Conservation (phyloP, 2,888 invertebrate genomes). For the Melangyna quadrimaculata region DNA sequence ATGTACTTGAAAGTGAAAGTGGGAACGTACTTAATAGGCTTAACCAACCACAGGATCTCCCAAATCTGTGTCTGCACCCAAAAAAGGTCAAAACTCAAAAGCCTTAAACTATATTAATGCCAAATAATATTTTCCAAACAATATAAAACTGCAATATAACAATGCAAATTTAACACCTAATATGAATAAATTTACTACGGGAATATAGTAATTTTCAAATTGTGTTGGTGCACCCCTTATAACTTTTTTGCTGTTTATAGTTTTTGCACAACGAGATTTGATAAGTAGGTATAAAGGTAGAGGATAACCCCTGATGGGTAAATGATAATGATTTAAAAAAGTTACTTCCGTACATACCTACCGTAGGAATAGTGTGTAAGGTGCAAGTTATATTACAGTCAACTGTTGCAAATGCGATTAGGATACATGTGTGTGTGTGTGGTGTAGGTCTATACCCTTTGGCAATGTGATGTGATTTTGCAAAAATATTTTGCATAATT, state of each 20-base stretch:
- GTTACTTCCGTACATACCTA: conserved; percentile 41
- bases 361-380: conserved; percentile 19
- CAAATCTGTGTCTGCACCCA: neutral
- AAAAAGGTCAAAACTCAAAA: conserved; percentile 65
- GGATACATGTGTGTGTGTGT: conserved; percentile 8
- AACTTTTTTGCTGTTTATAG: conserved; percentile 12
- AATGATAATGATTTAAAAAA: conserved; percentile 38
- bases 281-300: neutral
- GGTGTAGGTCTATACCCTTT: neutral
- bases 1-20: conserved; percentile 60
- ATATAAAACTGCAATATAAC: conserved; percentile 56
- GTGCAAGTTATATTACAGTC: conserved; percentile 38
- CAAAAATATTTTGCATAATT: conserved; percentile 64
- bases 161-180: conserved; percentile 68
- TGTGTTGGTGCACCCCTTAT: conserved; percentile 24
- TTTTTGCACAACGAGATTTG: conserved; percentile 20
- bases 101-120: conserved; percentile 60
- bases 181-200: conserved; percentile 50
- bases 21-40: neutral
- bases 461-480: conserved; percentile 28
- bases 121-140: conserved; percentile 34
- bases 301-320: conserved; percentile 39
- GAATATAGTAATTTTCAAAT: conserved; percentile 48
- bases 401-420: conserved; percentile 71
- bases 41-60: conserved; percentile 30